Conservation (phyloP, 2,113 vertebrate species). For the Uria aalge region DNA sequence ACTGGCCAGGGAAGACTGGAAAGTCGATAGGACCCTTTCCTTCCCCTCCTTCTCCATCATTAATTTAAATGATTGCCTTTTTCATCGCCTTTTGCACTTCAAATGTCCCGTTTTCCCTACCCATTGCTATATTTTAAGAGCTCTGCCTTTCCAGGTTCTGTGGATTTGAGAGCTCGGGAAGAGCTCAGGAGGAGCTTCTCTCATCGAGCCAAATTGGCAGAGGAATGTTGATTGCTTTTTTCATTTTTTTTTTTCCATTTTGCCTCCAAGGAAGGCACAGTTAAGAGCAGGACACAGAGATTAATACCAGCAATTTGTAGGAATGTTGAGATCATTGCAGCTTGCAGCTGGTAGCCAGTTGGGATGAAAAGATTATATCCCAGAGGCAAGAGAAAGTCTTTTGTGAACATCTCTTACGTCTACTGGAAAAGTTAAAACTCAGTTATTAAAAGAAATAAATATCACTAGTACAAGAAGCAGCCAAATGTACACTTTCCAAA, state of each 20-base stretch:
- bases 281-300: constrained; percentile 30
- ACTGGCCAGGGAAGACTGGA: background rate
- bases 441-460: constrained; percentile 58
- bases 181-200: background rate
- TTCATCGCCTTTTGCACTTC: background rate
- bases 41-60: background rate
- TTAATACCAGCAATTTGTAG: constrained; percentile 42
- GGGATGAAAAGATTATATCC: constrained; percentile 36
- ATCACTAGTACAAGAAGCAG: background rate
- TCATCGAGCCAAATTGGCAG: background rate
- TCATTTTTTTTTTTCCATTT: background rate
- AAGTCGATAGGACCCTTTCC: background rate
- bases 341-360: constrained; percentile 21
- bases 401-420: background rate
- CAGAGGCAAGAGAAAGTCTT: constrained; percentile 26
- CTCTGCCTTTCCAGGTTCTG: background rate
- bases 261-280: constrained; percentile 15
- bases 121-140: background rate
- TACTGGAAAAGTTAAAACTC: constrained; percentile 1
- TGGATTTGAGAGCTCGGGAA: background rate
- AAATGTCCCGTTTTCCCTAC: background rate
- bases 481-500: background rate
- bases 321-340: constrained; percentile 15
- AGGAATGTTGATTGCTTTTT: background rate
- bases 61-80: background rate